phyloP scores from a whole-genome alignment of 2,113 vertebrate species.

The Pedetes capensis region DNA sequence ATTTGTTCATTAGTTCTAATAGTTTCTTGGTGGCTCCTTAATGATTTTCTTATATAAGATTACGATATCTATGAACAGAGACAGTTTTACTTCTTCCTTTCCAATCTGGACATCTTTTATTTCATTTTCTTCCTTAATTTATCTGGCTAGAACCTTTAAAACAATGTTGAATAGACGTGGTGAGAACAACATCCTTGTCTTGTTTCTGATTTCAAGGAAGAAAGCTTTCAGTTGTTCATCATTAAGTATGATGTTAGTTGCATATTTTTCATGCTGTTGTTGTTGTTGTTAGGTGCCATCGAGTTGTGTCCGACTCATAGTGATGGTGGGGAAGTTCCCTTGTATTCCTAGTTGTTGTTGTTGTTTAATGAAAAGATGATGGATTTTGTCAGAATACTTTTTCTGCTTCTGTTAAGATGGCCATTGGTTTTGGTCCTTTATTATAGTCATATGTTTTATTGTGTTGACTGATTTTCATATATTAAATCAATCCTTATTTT shows the following conservation, averaged over 20 bases:
- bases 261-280: conserved; percentile 19
- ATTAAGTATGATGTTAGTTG: not conserved
- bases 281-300: too few species aligned
- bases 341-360: too few species aligned
- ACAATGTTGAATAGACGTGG: not conserved
- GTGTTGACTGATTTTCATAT: conserved; percentile 33
- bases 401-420: conserved; percentile 22
- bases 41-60: not conserved
- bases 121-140: conserved; percentile 28
- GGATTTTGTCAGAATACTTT: conserved; percentile 30
- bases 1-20: conserved; percentile 15
- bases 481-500: not conserved
- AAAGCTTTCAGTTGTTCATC: not conserved
- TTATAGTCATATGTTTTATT: not conserved
- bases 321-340: too few species aligned
- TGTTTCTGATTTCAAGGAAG: not conserved
- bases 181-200: not conserved
- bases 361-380: not conserved
- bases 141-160: not conserved
- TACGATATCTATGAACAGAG: not conserved
- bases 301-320: too few species aligned
- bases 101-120: not conserved
- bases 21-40: not conserved
- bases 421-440: not conserved
- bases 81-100: conserved; percentile 2